Base-by-base conservation (phyloP, 2,113 vertebrate species). In the Cairina moschata region DNA sequence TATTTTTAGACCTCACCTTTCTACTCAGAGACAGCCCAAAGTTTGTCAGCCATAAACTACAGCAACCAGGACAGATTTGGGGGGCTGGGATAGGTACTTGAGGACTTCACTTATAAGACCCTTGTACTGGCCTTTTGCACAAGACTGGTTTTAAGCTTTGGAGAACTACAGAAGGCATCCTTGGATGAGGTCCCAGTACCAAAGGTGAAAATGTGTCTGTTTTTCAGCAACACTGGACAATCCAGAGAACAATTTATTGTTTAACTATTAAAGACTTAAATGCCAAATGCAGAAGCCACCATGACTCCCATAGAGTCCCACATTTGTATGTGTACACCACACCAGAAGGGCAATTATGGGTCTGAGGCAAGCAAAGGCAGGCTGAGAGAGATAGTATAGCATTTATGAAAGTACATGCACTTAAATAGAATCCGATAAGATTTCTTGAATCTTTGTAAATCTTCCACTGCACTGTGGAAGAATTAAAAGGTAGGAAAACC, bases 1-100 rank as follows among this genome's bases (percentile, higher is more conserved):
- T 89, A 69, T 84, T 96, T 97, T 93, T 38, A 86, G 69, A 79
- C 13, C 20, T 84, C 81, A 93, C n/a, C 69, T 94, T 86, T 78
- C 81, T 62, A 32, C 38, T 20, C 58, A 76, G 69, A 77, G 22
- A 31, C 65, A 90, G 54, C 40, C 68, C 75, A 74, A 90, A 77
- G 60, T 46, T 68, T 81, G 65, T 75, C 65, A 77, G 32, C 66
- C 2, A 4, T 65, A 87, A 82, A 73, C 58, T 84, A 55, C 4
- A 6, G 73, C 69, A 66, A 80, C 36, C 62, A 55, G 44, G 69
- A 88, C 68, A n/a, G 17, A 69, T 88, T 86, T 73, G 68, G 6
- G 7, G 74, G 44, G n/a, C 77, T 73, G 68, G 40, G 40, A 62
- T 50, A 23, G 88, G 69, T 44, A 55, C 44, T 90, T 10, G 1